These are phyloP conservation scores for Acleris laterana DNA, from an alignment of 2,888 invertebrate genomes.

Conservation along the genomic window DNA sequence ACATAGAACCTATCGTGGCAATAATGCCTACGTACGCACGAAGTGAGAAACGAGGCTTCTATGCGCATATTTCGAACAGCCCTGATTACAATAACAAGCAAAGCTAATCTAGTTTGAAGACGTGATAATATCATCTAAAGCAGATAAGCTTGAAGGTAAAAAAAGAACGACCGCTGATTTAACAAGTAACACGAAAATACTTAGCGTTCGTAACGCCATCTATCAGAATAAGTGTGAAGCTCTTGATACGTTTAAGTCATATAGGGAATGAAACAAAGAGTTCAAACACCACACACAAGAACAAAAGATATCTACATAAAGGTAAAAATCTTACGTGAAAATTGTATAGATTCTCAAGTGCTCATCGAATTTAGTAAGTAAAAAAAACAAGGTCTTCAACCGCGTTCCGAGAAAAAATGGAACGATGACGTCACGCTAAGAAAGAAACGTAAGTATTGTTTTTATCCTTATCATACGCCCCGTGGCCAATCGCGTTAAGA, in stretches of 20 bases:
- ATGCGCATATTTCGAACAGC: too few relatives aligned
- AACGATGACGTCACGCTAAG: conserved; percentile 30
- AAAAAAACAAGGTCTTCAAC: conserved; percentile 31
- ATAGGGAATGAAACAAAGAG: conserved; percentile 3
- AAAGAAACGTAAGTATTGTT: conserved; percentile 32
- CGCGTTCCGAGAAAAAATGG: conserved; percentile 29
- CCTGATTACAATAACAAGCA: conserved; percentile 10
- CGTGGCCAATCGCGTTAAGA: conserved; percentile 28
- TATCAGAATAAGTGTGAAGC: conserved; percentile 21
- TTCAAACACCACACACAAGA: conserved; percentile 5
- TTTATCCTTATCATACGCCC: conserved; percentile 32
- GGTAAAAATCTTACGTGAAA: too few relatives aligned
- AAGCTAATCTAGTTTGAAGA: conserved; percentile 27
- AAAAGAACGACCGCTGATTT: background rate
- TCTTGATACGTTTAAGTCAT: conserved; percentile 7
- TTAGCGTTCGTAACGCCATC: conserved; percentile 28
- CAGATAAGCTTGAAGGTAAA: conserved; percentile 35
- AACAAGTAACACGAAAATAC: conserved; percentile 7
- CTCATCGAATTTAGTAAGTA: background rate
- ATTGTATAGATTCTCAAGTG: background rate
- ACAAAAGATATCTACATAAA: background rate
- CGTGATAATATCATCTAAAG: conserved; percentile 20
- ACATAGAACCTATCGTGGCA: too few relatives aligned
- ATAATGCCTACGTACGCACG: too few relatives aligned
- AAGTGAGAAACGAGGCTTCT: too few relatives aligned